Evolutionary conservation across 2,888 invertebrate species (phyloP).

Genomic region (Acholoe squamosa): DNA sequence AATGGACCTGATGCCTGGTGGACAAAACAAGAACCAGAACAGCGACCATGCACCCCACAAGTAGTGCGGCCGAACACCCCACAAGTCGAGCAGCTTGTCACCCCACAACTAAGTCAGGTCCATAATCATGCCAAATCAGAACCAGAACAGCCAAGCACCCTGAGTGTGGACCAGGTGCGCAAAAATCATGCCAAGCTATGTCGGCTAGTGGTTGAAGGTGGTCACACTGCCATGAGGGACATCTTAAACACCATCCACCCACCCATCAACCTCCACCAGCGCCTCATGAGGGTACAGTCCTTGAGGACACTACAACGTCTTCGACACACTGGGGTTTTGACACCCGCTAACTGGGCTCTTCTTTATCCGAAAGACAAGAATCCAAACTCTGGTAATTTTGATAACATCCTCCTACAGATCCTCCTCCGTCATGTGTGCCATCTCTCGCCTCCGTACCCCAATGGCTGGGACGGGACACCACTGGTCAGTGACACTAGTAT

Average conservation of each 20-base stretch:
- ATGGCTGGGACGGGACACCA: constrained; percentile 78
- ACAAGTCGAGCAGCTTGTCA: no score
- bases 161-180: no score
- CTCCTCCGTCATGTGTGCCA: constrained; percentile 79
- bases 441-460: constrained; percentile 79
- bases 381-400: constrained; percentile 74
- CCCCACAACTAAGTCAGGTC: no score
- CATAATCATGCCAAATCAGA: no score
- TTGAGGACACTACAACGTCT: constrained; percentile 66
- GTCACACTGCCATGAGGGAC: constrained; percentile 57
- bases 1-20: no score
- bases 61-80: no score
- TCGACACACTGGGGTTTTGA: constrained; percentile 58
- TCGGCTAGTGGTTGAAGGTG: constrained; percentile 40
- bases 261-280: constrained; percentile 64
- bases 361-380: constrained; percentile 70
- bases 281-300: constrained; percentile 65
- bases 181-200: neutral
- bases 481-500: constrained; percentile 75
- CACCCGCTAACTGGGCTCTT: constrained; percentile 67
- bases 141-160: no score
- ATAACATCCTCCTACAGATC: constrained; percentile 74
- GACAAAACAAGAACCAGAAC: no score
- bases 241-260: constrained; percentile 69
- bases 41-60: no score